A percentile compares a stretch with the other conserved stretches of the same genome.
These are phyloP conservation scores for Pipistrellus pipistrellus DNA, from an alignment of 2,797 vertebrate genomes.

Conservation along the genomic window DNA sequence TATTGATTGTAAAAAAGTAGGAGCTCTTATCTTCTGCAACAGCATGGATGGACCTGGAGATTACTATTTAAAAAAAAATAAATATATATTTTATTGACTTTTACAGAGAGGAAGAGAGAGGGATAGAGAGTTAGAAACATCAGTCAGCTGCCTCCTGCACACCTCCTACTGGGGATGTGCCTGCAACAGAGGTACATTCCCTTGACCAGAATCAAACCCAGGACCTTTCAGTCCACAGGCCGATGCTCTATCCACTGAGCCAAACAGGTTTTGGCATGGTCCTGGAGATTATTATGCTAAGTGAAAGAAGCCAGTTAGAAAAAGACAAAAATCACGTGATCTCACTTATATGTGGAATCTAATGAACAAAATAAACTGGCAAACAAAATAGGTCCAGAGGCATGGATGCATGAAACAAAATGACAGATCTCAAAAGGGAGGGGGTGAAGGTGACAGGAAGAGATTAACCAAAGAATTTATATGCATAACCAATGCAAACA, in stretches of 20 bases:
- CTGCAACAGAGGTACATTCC: too few species aligned
- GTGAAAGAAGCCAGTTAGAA: not conserved
- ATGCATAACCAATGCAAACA: not conserved
- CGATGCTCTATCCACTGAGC: too few species aligned
- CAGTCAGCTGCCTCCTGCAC: too few species aligned
- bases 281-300: not conserved
- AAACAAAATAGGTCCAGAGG: not conserved
- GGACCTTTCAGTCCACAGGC: too few species aligned
- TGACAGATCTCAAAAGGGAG: not conserved
- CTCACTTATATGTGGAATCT: not conserved
- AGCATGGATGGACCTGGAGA: not conserved
- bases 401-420: not conserved
- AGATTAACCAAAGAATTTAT: not conserved
- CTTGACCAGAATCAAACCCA: too few species aligned
- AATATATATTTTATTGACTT: too few species aligned
- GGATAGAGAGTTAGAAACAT: too few species aligned
- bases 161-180: too few species aligned
- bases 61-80: not conserved
- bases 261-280: not conserved
- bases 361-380: not conserved
- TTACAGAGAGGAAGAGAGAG: too few species aligned
- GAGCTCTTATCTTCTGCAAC: not conserved
- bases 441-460: not conserved
- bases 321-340: not conserved
- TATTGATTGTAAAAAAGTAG: not conserved